Conservation (phyloP, 2,113 vertebrate genomes). For the Indicator indicator region DNA sequence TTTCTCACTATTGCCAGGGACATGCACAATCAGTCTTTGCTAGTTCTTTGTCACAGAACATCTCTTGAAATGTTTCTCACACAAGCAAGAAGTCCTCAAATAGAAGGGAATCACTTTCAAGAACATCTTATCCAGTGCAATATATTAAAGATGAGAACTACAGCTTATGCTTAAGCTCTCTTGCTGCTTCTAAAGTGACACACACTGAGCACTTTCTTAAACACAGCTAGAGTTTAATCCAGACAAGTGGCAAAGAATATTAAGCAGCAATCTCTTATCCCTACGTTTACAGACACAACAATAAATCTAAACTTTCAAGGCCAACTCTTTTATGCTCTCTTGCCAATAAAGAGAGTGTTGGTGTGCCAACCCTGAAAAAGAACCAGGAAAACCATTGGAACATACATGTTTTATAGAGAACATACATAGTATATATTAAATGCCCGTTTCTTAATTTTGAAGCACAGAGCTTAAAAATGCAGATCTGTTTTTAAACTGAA, state of each 20-base stretch:
- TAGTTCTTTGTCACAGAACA: constrained; percentile 3
- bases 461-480: accelerated
- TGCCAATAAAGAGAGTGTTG: not conserved
- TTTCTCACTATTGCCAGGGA: not conserved
- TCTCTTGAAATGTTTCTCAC: not conserved
- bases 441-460: not conserved
- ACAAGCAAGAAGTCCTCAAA: not conserved
- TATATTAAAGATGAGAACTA: not conserved
- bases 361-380: not conserved
- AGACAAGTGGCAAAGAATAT: not conserved
- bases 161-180: not conserved
- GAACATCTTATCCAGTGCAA: not conserved
- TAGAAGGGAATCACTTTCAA: not conserved
- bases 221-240: not conserved
- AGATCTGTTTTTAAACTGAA: not conserved
- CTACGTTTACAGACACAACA: not conserved
- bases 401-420: not conserved
- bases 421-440: accelerated
- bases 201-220: not conserved
- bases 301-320: not conserved
- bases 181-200: not conserved
- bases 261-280: not conserved
- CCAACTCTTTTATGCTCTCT: not conserved
- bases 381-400: not conserved
- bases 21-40: not conserved